Base-by-base conservation (phyloP, 1,140 invertebrate genomes). In the Cydia splendana region DNA sequence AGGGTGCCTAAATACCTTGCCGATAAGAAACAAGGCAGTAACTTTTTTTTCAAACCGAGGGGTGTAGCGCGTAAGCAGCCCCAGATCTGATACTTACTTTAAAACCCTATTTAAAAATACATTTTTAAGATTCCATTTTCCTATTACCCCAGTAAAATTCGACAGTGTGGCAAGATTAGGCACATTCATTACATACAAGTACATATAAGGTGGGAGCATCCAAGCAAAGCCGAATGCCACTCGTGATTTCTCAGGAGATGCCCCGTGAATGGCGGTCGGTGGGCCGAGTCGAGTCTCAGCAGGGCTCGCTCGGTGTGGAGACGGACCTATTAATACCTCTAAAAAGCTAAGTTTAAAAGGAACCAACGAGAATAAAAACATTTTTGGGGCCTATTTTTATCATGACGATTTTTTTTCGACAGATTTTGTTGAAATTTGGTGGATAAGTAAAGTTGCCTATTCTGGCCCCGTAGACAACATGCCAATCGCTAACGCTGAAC, bases 171-270 rank as follows among this genome's bases (percentile, higher is more conserved):
- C 24, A 62, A 62, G 57, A 62, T 62, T 62, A 62, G 20, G 57
- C 53, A 57, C 53, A 57, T 18, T 20, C 53, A 51, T 15, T n/a
- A 15, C 57, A 20, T 24, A 62, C n/a, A 67, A 38, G 65, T 67
- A 42, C 45, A 15, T 48, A 15, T 48, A 48, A 74, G 48, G 42
- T 48, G 73, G 73, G 48, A 45, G 51, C 38, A 20, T 30, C 34
- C n/a, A 30, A 67, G 78, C 84, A 83, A 78, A 79, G 79, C 81
- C 76, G 80, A 84, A 86, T 86, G 87, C 85, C 87, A 53, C 75
- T 87, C 83, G 80, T 91, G 89, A 91, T 91, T 91, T 91, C 89
- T 91, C 89, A 77, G 82, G 89, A 91, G 89, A 91, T 88, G 82
- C 84, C 78, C 83, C 79, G 83, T 84, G 86, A 89, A 90, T 87